Evolutionary conservation across 1,140 invertebrate species (phyloP).

Genomic region (Gonatopus flavifemur): DNA sequence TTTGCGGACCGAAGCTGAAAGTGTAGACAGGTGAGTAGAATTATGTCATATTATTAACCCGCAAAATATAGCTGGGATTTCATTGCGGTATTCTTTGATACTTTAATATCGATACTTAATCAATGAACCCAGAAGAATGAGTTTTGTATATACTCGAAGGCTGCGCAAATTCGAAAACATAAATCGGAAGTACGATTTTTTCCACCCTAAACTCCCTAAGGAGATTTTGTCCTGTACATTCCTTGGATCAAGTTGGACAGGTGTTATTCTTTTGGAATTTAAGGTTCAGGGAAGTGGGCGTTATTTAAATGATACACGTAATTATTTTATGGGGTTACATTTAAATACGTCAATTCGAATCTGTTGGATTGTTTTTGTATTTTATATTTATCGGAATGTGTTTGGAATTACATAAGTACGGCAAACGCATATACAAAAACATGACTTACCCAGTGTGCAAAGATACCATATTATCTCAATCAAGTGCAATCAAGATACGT

Average conservation of each 20-base stretch:
- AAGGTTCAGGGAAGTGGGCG: conserved; percentile 25
- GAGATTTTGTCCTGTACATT: not conserved
- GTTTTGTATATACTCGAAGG: not conserved
- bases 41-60: conserved; percentile 12
- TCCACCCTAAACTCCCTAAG: not conserved
- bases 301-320: conserved; percentile 30
- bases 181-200: not conserved
- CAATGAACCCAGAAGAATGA: too few relatives aligned
- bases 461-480: too few relatives aligned
- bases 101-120: conserved; percentile 4
- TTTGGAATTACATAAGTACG: too few relatives aligned
- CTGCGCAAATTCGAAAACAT: not conserved
- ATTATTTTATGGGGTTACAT: too few relatives aligned
- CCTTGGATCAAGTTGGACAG: not conserved
- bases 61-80: conserved; percentile 22
- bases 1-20: conserved; percentile 4
- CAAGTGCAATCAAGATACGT: too few relatives aligned
- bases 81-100: conserved; percentile 12
- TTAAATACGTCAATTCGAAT: too few relatives aligned
- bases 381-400: too few relatives aligned
- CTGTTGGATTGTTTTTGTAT: too few relatives aligned
- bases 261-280: conserved; percentile 11
- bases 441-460: too few relatives aligned
- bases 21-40: conserved; percentile 11
- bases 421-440: too few relatives aligned